These are phyloP conservation scores for Endotricha flammealis DNA, from an alignment of 2,888 invertebrate species.

Conservation along the genomic window DNA sequence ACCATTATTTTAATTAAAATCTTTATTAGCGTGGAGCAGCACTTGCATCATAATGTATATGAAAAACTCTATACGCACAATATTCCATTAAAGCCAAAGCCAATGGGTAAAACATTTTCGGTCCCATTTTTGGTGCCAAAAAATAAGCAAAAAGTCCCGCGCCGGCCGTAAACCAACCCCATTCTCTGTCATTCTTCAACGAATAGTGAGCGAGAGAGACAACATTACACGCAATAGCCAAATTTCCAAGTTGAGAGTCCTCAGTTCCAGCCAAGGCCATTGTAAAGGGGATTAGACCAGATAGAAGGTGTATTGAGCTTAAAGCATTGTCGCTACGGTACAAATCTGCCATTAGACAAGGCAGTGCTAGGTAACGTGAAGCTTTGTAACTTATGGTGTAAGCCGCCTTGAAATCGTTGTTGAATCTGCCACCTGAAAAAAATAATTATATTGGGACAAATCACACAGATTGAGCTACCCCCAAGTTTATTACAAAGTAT, in stretches of 20 bases:
- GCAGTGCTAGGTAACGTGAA: slow-evolving; percentile 48
- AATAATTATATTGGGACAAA: too few species aligned
- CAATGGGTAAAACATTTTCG: slow-evolving; percentile 48
- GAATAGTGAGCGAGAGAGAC: slow-evolving; percentile 47
- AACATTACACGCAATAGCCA: slow-evolving; percentile 50
- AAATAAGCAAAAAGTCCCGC: slow-evolving; percentile 50
- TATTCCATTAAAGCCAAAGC: slow-evolving; percentile 52
- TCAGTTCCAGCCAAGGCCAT: slow-evolving; percentile 46
- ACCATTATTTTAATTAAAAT: too few species aligned
- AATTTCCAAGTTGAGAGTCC: slow-evolving; percentile 40
- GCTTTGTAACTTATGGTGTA: slow-evolving; percentile 48
- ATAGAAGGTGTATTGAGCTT: slow-evolving; percentile 43
- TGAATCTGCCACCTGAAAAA: slow-evolving; percentile 41
- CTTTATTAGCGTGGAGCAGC: background rate
- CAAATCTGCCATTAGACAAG: slow-evolving; percentile 59
- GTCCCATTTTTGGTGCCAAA: slow-evolving; percentile 27
- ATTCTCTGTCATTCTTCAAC: slow-evolving; percentile 33
- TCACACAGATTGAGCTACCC: too few species aligned
- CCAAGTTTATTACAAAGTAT: too few species aligned
- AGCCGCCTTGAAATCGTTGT: slow-evolving; percentile 41
- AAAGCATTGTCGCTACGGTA: slow-evolving; percentile 34
- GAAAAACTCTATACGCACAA: slow-evolving; percentile 48
- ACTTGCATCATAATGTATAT: slow-evolving; percentile 19
- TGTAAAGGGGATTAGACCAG: slow-evolving; percentile 54
- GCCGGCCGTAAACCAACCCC: slow-evolving; percentile 57